A percentile compares a stretch with the other conserved stretches of the same genome.
Evolutionary conservation across 1,140 invertebrate species (phyloP).

Genomic region (Hyphantria cunea): DNA sequence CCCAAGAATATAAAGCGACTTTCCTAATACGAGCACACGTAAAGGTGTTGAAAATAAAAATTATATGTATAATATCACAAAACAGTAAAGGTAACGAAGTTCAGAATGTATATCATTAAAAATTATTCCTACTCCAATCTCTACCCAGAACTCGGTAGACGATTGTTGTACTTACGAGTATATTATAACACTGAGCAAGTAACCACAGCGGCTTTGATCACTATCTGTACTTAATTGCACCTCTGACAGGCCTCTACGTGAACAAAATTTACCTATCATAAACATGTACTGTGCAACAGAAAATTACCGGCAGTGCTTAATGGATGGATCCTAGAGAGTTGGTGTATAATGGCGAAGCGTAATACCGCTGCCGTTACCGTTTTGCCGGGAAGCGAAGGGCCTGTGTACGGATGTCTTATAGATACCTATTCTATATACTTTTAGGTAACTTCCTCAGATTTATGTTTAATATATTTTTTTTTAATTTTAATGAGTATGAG

Average conservation of each 20-base stretch:
- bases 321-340: constrained; percentile 28
- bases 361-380: constrained; percentile 4
- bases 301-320: constrained; percentile 27
- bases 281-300: constrained; percentile 16
- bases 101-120: no score
- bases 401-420: constrained; percentile 14
- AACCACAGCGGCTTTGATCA: constrained; percentile 22
- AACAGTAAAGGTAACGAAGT: no score
- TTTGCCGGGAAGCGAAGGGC: constrained; percentile 30
- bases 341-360: constrained; percentile 24
- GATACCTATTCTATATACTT: not conserved
- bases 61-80: no score
- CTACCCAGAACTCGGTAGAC: not conserved
- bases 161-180: constrained; percentile 22
- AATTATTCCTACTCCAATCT: no score
- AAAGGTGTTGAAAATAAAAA: no score
- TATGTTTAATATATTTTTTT: constrained; percentile 9
- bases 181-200: constrained; percentile 18
- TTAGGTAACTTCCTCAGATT: constrained; percentile 27
- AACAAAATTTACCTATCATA: not conserved
- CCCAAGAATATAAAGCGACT: no score
- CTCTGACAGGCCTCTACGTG: constrained; percentile 8
- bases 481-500: not conserved
- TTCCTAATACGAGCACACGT: no score
- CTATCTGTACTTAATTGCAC: constrained; percentile 21